Evolutionary conservation across 2,888 invertebrate species (phyloP).

Genomic region (Ichneumon xanthorius): DNA sequence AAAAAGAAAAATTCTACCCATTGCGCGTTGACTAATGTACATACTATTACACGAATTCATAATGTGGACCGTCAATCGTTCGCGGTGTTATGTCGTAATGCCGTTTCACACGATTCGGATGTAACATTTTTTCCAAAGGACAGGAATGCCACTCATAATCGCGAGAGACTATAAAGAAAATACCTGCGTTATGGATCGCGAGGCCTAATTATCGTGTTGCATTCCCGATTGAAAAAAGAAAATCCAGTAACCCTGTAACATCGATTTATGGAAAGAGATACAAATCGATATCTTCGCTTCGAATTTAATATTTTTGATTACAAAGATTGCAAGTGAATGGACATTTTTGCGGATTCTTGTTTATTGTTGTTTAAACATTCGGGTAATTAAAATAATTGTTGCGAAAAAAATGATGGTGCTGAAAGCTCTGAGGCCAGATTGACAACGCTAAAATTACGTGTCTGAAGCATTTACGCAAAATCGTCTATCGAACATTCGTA

Average conservation of each 20-base stretch:
- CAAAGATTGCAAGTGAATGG: not conserved
- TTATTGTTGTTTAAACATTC: not conserved
- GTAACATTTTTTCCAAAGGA: slow-evolving; percentile 30
- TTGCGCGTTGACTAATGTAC: slow-evolving; percentile 53
- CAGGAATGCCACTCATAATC: not conserved
- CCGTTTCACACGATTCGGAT: slow-evolving; percentile 14
- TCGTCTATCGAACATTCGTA: not conserved
- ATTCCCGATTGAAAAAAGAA: not conserved
- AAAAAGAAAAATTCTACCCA: not conserved
- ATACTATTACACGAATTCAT: slow-evolving; percentile 47
- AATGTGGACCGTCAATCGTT: slow-evolving; percentile 29
- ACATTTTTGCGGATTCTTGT: not conserved
- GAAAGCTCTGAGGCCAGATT: not conserved
- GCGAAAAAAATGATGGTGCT: not conserved
- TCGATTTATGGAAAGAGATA: not conserved
- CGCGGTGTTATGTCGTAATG: slow-evolving; percentile 37
- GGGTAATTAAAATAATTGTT: not conserved
- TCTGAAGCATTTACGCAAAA: not conserved
- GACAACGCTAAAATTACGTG: not conserved
- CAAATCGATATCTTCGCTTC: not conserved
- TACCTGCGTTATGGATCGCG: not conserved
- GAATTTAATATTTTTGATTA: not conserved
- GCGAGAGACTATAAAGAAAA: not conserved
- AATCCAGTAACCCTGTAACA: not conserved
- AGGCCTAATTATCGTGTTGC: slow-evolving; percentile 62